A percentile compares a stretch with the other conserved stretches of the same genome.
These are phyloP conservation scores for Hipposideros armiger DNA, from an alignment of 2,113 vertebrate species.

Conservation along the genomic window DNA sequence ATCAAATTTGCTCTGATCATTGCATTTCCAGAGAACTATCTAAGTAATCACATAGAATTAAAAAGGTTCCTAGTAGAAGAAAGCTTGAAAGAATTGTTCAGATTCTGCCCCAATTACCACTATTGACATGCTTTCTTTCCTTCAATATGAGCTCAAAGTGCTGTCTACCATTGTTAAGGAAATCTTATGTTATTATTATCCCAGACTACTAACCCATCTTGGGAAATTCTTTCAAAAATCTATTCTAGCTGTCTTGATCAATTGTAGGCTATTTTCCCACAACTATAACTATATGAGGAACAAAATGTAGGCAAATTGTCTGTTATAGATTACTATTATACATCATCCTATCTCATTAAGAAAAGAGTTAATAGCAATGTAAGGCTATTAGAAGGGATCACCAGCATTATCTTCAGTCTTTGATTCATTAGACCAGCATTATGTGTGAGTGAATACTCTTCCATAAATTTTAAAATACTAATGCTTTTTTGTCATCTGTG, in stretches of 20 bases:
- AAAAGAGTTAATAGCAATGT: conserved; percentile 10
- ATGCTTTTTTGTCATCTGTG: conserved; percentile 20
- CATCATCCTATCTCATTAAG: background rate
- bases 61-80: conserved; percentile 18
- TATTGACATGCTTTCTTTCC: conserved; percentile 18
- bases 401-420: background rate
- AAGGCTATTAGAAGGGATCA: background rate
- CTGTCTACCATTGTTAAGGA: background rate
- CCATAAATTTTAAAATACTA: conserved; percentile 41
- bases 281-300: background rate
- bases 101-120: background rate
- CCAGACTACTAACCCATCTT: background rate
- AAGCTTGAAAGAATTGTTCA: conserved; percentile 23
- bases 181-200: background rate
- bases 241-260: conserved; percentile 35
- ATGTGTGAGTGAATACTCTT: background rate
- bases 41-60: conserved; percentile 34
- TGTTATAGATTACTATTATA: conserved; percentile 21
- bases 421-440: background rate
- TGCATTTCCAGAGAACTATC: conserved; percentile 17
- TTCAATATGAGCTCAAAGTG: conserved; percentile 30
- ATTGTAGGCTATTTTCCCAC: background rate
- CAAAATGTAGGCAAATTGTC: conserved; percentile 1
- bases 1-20: conserved; percentile 12
- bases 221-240: conserved; percentile 22